Evolutionary conservation across 2,797 vertebrate species (phyloP).

Genomic region (Poeciliopsis paucimaculata): DNA sequence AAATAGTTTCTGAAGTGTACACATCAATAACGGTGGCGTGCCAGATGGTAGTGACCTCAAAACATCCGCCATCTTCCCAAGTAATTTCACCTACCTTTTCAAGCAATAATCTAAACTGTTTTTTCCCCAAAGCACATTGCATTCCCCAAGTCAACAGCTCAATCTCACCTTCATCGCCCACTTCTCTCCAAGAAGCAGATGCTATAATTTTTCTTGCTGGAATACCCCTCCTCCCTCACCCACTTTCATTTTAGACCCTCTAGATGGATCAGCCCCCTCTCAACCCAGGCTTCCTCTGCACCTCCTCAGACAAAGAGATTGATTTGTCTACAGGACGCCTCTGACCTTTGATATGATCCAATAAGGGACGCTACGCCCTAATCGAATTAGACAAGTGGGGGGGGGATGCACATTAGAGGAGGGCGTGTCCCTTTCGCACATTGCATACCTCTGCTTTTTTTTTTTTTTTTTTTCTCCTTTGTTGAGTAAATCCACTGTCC

Average conservation of each 20-base stretch:
- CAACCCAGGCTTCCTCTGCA: conserved; percentile 66
- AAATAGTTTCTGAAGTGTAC: conserved; percentile 34
- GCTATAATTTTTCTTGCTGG: conserved; percentile 58
- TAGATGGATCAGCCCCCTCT: conserved; percentile 82
- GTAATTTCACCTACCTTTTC: conserved; percentile 47
- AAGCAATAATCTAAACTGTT: conserved; percentile 60
- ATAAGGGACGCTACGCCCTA: conserved; percentile 86
- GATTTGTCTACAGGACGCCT: conserved; percentile 84
- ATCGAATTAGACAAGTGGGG: conserved; percentile 86
- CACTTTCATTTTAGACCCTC: conserved; percentile 66
- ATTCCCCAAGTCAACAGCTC: conserved; percentile 76
- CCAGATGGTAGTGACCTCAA: conserved; percentile 29
- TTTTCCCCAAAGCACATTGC: conserved; percentile 54
- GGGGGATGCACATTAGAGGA: conserved; percentile 82
- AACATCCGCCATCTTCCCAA: conserved; percentile 30
- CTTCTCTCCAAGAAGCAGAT: conserved; percentile 66
- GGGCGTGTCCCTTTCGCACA: conserved; percentile 76
- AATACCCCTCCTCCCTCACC: conserved; percentile 39
- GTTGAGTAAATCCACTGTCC: conserved; percentile 46
- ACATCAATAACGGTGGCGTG: conserved; percentile 30
- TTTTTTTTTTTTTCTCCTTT: conserved; percentile 51
- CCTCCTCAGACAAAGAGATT: conserved; percentile 82
- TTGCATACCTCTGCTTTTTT: conserved; percentile 46
- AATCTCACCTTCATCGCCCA: conserved; percentile 70
- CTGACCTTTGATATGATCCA: conserved; percentile 90